Evolutionary conservation across 2,888 invertebrate genomes (phyloP).

Genomic region (Aelia acuminata): DNA sequence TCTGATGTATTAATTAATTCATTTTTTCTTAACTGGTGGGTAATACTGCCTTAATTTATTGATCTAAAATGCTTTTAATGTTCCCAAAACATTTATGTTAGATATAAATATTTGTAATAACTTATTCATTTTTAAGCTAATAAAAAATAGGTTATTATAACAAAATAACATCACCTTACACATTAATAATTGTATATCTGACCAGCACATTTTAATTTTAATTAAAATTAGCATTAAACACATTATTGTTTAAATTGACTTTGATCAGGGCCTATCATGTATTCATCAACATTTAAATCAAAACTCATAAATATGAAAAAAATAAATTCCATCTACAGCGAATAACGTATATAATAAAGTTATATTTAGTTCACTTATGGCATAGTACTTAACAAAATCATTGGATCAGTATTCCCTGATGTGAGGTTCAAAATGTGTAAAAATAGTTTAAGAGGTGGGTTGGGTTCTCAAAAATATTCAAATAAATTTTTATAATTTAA

Average conservation of each 20-base stretch:
- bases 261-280: not conserved
- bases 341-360: no score
- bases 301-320: not conserved
- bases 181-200: constrained; percentile 26
- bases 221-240: no score
- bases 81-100: not conserved
- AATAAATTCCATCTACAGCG: not conserved
- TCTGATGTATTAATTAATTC: not conserved
- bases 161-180: constrained; percentile 31
- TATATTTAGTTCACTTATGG: no score
- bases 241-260: no score
- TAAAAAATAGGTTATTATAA: constrained; percentile 4
- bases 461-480: not conserved
- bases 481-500: no score
- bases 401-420: no score
- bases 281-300: not conserved
- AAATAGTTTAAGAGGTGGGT: not conserved
- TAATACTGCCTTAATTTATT: not conserved
- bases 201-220: not conserved
- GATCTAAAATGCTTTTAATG: not conserved
- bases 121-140: not conserved
- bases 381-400: no score
- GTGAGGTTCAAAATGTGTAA: no score
- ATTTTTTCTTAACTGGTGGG: not conserved
- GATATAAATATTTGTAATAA: not conserved